These are phyloP conservation scores for Muricea muricata DNA, from an alignment of 92 coral and sea anemone species.

Conservation along the genomic window DNA sequence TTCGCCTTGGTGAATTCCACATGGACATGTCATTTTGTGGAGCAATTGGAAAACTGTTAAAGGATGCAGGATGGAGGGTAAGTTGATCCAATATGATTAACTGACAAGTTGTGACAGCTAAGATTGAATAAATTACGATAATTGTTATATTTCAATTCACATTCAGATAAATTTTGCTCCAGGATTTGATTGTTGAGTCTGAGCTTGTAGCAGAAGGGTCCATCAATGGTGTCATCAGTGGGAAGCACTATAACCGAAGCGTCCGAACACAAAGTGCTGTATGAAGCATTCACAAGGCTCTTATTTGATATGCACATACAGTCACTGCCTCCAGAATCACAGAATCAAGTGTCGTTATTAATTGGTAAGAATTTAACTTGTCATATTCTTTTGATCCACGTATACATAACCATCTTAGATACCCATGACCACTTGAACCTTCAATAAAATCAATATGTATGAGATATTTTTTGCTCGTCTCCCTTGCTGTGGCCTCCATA, in stretches of 20 bases:
- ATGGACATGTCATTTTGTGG: slow-evolving; percentile 35
- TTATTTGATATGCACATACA: not conserved
- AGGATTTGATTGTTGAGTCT: slow-evolving; percentile 14
- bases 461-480: too few relatives aligned
- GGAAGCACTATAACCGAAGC: slow-evolving; percentile 3
- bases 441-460: too few relatives aligned
- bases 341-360: not conserved
- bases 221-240: not conserved
- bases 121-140: not conserved
- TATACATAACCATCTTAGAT: too few relatives aligned
- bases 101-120: not conserved
- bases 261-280: slow-evolving; percentile 9
- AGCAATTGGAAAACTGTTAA: slow-evolving; percentile 35
- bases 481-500: too few relatives aligned
- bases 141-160: not conserved
- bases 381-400: too few relatives aligned
- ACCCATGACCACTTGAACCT: too few relatives aligned
- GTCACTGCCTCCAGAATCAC: too few relatives aligned
- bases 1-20: slow-evolving; percentile 53
- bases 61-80: slow-evolving; percentile 55
- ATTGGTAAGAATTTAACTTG: slow-evolving; percentile 18
- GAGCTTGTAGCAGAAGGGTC: slow-evolving; percentile 9
- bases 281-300: not conserved
- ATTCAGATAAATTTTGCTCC: not conserved
- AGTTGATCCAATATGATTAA: not conserved